Conservation (phyloP, 2,113 vertebrate genomes). For the Triplophysa rosa region DNA sequence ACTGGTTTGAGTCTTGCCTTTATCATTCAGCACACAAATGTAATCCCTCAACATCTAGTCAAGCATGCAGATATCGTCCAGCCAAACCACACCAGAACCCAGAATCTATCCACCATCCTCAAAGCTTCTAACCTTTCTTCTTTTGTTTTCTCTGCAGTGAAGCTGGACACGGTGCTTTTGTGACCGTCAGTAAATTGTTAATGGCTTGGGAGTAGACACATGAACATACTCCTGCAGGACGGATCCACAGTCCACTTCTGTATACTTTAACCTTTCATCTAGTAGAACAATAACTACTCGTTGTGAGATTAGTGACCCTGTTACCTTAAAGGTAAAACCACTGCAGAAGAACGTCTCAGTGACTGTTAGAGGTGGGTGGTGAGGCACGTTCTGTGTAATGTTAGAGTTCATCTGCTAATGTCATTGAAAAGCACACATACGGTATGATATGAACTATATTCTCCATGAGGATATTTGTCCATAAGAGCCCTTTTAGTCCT, state of each 20-base stretch:
- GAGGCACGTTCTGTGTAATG: no score
- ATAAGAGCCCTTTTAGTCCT: no score
- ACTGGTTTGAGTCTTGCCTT: conserved; percentile 65
- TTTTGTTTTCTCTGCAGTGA: conserved; percentile 60
- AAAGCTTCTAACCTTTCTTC: not conserved
- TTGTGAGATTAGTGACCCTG: not conserved
- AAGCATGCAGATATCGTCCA: no score
- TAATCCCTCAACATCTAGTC: no score
- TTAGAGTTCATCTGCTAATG: not conserved
- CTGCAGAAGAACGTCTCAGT: no score
- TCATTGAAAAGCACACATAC: no score
- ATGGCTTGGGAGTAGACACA: conserved; percentile 75
- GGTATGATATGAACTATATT: no score
- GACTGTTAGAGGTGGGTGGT: no score
- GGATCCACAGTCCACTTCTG: not conserved
- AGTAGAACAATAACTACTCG: not conserved
- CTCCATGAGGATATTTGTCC: no score
- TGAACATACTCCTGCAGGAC: not conserved
- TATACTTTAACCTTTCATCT: not conserved
- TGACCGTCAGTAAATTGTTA: conserved; percentile 76
- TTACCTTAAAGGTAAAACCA: not conserved
- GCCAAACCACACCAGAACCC: no score
- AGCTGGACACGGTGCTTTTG: conserved; percentile 70
- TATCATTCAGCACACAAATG: not conserved
- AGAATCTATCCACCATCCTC: no score